Base-by-base conservation (phyloP, 1,140 invertebrate genomes). In the Meloidogyne chitwoodi region DNA sequence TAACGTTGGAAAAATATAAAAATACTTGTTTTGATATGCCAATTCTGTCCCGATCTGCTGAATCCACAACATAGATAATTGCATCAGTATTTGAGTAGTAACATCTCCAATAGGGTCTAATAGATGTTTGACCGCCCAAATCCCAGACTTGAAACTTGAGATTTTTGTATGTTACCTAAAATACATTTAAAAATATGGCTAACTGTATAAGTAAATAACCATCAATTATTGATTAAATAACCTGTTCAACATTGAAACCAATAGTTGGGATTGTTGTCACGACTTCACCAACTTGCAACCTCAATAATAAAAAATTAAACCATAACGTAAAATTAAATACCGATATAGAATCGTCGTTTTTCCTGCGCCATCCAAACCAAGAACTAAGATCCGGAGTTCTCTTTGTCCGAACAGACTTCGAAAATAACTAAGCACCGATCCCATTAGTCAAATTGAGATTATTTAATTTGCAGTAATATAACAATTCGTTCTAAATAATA, bases 31-130 rank as follows among this genome's bases (percentile, higher is more conserved):
- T 98, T 61, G 95, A 97, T 89, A 98, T 97, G 75, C 94, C 94
- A 90, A 99, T 96, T 89, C 97, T 90, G 90, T 99, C 96, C 88
- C 93, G 92, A 89, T 99, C 97, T 79, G 94, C 95, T 71, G 95
- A 98, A 88, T 99, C 97, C 62, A 99, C 96, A 56, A 99, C 96
- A 90, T 98, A 99, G 85, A 99, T 97, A 86, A 99, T 97, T 84
- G 96, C 96, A 91, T 99, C 96, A 88, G 96, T 99, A 89, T 99
- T 99, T 71, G 95, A 95, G 89, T 97, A 99, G 89, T 99, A 99
- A 91, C 96, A 99, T 89, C 96, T 91, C 96, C 96, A 99, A 87
- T 99, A 99, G 19, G 96, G 96, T 90, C 95, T 89, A 85, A 93
- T 93, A 90, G 94, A 96, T 73, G 95, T 98, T 89, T 99, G 96